Percentiles rank a stretch among this genome's conserved stretches.
Conservation (phyloP, 2,888 invertebrate genomes). For the Mactromeris polynyma region DNA sequence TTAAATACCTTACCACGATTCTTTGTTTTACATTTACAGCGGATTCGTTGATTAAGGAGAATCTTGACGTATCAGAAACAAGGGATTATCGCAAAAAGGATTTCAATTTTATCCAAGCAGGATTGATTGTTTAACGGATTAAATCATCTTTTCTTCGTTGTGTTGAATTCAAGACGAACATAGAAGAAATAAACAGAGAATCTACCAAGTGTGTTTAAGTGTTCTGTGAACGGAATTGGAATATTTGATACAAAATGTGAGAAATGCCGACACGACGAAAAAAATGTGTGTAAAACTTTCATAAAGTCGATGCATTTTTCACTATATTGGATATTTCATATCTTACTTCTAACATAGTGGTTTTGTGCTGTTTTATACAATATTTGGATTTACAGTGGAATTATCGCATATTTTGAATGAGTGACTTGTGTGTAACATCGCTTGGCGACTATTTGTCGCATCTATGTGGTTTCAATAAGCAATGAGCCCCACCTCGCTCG, state of each 20-base stretch:
- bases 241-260: conserved; percentile 28
- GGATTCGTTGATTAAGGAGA: not conserved
- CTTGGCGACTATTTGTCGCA: conserved; percentile 51
- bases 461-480: conserved; percentile 66
- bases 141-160: not conserved
- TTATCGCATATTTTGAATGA: conserved; percentile 35
- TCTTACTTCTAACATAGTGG: not conserved
- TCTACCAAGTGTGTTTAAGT: not conserved
- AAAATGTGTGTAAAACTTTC: conserved; percentile 22
- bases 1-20: not conserved
- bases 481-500: conserved; percentile 60
- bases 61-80: not conserved
- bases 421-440: conserved; percentile 40
- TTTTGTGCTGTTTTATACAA: conserved; percentile 6
- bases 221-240: not conserved
- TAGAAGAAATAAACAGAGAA: not conserved
- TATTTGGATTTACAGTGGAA: conserved; percentile 28
- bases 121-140: conserved; percentile 4
- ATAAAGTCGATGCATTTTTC: not conserved
- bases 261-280: conserved; percentile 50
- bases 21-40: not conserved
- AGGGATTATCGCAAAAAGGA: not conserved
- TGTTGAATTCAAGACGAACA: not conserved
- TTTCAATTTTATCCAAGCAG: not conserved
- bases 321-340: not conserved